Percentiles rank a stretch among this genome's conserved stretches.
phyloP scores from a whole-genome alignment of 2,797 vertebrate species.

The Falco peregrinus region DNA sequence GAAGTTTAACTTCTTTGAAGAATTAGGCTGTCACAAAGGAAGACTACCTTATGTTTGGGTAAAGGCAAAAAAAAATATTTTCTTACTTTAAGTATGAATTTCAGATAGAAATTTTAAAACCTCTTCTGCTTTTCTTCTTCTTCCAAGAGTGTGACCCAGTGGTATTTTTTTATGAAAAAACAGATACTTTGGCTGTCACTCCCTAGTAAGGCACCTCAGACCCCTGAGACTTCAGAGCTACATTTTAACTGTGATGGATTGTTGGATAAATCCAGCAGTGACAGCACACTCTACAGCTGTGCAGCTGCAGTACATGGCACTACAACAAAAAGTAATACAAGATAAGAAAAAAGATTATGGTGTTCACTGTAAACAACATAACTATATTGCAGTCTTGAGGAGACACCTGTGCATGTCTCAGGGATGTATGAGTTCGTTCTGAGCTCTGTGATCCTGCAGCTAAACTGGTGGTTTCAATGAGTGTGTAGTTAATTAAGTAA shows the following conservation, averaged over 20 bases:
- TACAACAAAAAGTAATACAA: not conserved
- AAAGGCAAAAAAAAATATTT: not conserved
- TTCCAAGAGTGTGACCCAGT: not conserved
- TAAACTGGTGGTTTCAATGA: not conserved
- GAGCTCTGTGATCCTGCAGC: not conserved
- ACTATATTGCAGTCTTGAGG: not conserved
- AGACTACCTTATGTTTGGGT: not conserved
- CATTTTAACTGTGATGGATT: not conserved
- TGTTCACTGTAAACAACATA: not conserved
- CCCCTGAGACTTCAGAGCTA: not conserved
- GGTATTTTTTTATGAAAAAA: not conserved
- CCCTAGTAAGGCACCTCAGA: not conserved
- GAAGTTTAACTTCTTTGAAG: conserved; percentile 19
- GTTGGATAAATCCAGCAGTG: not conserved
- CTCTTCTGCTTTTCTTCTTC: not conserved
- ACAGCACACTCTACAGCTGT: not conserved
- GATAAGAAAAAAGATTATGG: not conserved
- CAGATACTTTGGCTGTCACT: not conserved
- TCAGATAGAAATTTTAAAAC: not conserved
- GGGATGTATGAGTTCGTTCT: not conserved
- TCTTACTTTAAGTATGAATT: not conserved
- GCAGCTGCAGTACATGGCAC: not conserved
- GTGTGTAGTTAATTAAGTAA: conserved; percentile 11
- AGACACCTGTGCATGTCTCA: not conserved
- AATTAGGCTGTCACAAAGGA: not conserved